Evolutionary conservation across 2,888 invertebrate genomes (phyloP), one percentile per base, ranked within the genome.

Genomic region (Pimpla rufipes): DNA sequence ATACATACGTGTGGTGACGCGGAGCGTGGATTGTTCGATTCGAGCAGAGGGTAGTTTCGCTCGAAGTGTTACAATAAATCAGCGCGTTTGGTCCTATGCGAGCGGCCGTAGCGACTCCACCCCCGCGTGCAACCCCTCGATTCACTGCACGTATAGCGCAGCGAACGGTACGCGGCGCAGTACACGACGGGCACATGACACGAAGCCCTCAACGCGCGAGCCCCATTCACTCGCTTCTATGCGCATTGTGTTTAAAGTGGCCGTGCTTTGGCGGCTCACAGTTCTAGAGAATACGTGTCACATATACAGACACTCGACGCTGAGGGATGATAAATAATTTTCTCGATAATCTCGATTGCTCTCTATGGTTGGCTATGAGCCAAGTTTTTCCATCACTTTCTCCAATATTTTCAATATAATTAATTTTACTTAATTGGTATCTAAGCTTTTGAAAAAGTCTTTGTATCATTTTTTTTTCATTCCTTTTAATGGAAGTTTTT

Each of bases 31-130:
- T 85, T 85, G 83, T 86, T 83, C 85, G 81, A 81, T 84, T 76
- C 74, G 73, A 79, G 85, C 79, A 59, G 85, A 87, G 90, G 88
- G 87, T 87, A 86, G 88, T 84, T 85, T 85, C 85, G 83, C 84
- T 85, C 87, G 79, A 85, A 90, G 90, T 89, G 90, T 90, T 90
- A 87, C 90, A 88, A 91, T 91, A 91, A 91, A 91, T 91, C 91
- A 91, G 88, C 88, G 84, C 55, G 70, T 70, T 79, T 47, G 57
- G 78, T 70, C 45, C 55, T 52, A 70, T 59, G 37, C 85, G 70
- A 84, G 84, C 81, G 85, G 62, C 55, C 64, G 81, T 82, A 84
- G 18, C 70, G 79, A 83, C 88, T 89, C 89, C 89, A 90, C 90
- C 89, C 89, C 89, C 88, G 86, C 83, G 55, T 74, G 79, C 75